A percentile compares a stretch with the other conserved stretches of the same genome.
These are phyloP conservation scores for Nibea coibor DNA, from an alignment of 2,113 vertebrate species.

Conservation along the genomic window DNA sequence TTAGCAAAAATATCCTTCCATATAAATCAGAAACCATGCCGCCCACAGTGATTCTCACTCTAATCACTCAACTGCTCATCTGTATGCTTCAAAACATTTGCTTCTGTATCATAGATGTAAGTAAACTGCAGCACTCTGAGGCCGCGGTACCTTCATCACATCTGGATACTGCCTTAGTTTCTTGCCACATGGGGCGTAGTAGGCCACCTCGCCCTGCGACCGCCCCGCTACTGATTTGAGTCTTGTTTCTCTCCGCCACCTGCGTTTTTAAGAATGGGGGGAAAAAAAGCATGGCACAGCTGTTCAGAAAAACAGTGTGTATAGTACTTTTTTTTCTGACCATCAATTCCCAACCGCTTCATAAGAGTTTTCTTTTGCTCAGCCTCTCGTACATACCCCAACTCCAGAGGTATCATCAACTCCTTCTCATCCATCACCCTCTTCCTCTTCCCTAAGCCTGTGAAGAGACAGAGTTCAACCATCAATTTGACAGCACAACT, in stretches of 20 bases:
- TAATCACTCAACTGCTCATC: constrained; percentile 48
- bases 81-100: constrained; percentile 57
- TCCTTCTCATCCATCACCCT: constrained; percentile 92
- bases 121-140: constrained; percentile 11
- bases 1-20: background rate
- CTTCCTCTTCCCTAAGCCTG: constrained; percentile 93
- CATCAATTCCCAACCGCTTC: background rate
- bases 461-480: constrained; percentile 56
- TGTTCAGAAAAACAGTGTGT: constrained; percentile 6
- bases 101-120: constrained; percentile 53
- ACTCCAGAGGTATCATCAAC: constrained; percentile 92
- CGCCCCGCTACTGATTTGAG: constrained; percentile 91
- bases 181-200: constrained; percentile 97
- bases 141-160: constrained; percentile 92
- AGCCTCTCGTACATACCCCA: constrained; percentile 87
- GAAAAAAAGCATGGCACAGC: background rate
- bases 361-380: constrained; percentile 21
- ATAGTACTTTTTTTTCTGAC: background rate
- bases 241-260: constrained; percentile 97
- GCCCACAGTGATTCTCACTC: constrained; percentile 9
- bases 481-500: constrained; percentile 41
- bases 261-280: constrained; percentile 59
- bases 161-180: constrained; percentile 98
- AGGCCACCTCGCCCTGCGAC: constrained; percentile 94
- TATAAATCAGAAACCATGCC: constrained; percentile 26